phyloP scores from a whole-genome alignment of 2,113 vertebrate genomes.

The Otis tarda region DNA sequence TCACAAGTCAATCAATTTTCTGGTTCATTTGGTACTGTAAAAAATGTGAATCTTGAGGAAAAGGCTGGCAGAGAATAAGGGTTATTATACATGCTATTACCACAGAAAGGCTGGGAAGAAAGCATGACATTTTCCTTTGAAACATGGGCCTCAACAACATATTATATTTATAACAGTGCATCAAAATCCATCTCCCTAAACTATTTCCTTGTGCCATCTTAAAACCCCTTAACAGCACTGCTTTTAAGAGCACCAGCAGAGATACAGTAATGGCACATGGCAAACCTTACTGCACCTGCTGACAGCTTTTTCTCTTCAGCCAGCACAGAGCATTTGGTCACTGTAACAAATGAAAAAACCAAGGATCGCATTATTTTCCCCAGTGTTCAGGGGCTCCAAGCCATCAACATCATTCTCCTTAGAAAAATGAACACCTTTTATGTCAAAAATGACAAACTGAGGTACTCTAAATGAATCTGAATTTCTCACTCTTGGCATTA shows the following conservation, averaged over 20 bases:
- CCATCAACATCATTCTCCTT: background rate
- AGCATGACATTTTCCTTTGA: constrained; percentile 18
- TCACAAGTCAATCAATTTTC: constrained; percentile 30
- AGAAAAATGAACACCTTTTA: background rate
- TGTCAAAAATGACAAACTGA: background rate
- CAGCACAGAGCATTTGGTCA: constrained; percentile 2
- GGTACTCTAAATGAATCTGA: background rate
- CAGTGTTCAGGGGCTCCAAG: background rate
- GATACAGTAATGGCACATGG: background rate
- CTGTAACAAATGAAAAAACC: background rate
- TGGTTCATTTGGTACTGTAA: background rate
- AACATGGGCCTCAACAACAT: background rate
- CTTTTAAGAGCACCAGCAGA: constrained; percentile 40
- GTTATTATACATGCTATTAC: background rate
- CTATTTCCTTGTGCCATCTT: background rate
- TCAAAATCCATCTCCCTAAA: constrained; percentile 51
- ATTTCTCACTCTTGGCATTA: background rate
- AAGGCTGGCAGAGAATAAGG: background rate
- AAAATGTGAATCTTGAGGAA: constrained; percentile 1
- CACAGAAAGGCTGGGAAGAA: constrained; percentile 7
- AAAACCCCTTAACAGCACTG: background rate
- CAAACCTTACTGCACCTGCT: background rate
- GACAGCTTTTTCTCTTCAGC: constrained; percentile 18
- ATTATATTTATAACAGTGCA: constrained; percentile 3
- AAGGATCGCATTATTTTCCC: background rate